These are phyloP conservation scores for Himalopsyche kuldschensis DNA, from an alignment of 2,888 invertebrate genomes.

Conservation along the genomic window DNA sequence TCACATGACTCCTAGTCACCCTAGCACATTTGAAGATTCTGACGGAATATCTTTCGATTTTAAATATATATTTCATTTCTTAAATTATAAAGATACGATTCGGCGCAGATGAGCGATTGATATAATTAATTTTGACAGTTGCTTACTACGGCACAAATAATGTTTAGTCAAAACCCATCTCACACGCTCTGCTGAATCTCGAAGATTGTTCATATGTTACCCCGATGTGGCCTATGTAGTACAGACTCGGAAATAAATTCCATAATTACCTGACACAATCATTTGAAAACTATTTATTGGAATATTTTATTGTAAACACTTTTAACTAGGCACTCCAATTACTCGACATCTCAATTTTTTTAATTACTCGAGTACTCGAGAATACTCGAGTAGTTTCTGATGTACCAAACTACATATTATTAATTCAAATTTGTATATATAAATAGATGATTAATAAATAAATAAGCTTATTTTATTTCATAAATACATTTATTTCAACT, in stretches of 20 bases:
- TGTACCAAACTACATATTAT: too few species aligned
- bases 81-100: conserved; percentile 14
- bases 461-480: too few species aligned
- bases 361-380: too few species aligned
- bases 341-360: too few species aligned
- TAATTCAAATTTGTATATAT: too few species aligned
- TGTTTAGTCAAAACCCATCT: neutral
- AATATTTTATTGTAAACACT: too few species aligned
- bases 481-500: too few species aligned
- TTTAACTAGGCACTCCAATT: too few species aligned
- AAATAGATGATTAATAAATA: too few species aligned
- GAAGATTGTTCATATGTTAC: neutral
- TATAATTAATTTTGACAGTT: conserved; percentile 17
- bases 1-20: neutral
- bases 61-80: neutral
- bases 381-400: too few species aligned
- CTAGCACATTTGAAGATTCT: neutral
- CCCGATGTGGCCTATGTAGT: neutral
- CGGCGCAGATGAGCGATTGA: conserved; percentile 18
- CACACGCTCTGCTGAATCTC: neutral
- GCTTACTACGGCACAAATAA: neutral
- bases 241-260: neutral
- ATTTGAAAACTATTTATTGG: too few species aligned
- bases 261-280: too few species aligned
- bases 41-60: neutral